Percentiles rank a stretch among this genome's conserved stretches.
Conservation (phyloP, 1,140 invertebrate species). For the Chionoecetes opilio region DNA sequence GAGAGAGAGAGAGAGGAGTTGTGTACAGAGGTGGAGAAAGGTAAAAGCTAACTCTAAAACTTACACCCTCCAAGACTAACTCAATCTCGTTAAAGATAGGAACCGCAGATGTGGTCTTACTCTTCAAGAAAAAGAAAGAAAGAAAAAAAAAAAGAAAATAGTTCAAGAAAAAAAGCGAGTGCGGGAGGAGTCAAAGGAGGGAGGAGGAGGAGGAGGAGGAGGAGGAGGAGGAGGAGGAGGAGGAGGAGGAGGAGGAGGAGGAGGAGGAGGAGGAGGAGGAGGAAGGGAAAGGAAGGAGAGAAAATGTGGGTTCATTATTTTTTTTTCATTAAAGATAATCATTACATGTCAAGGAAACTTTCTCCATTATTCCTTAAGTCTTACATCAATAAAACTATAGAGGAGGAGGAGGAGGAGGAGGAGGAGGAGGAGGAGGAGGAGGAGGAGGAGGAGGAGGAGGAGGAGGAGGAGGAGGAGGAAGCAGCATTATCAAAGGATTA, state of each 20-base stretch:
- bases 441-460: conserved; percentile 13
- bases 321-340: not conserved
- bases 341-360: conserved; percentile 20
- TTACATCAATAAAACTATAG: not conserved
- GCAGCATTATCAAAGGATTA: no score
- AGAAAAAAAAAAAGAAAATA: not conserved
- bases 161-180: not conserved
- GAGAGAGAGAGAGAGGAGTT: not conserved
- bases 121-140: not conserved
- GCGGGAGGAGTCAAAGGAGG: not conserved
- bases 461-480: not conserved
- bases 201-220: not conserved
- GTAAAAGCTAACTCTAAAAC: not conserved
- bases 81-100: not conserved
- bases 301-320: conserved; percentile 2
- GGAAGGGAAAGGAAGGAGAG: not conserved
- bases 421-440: conserved; percentile 32
- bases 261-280: conserved; percentile 45
- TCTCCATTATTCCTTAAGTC: not conserved
- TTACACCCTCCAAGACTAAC: not conserved
- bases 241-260: conserved; percentile 24
- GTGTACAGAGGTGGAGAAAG: not conserved
- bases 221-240: not conserved
- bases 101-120: not conserved
- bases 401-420: conserved; percentile 11